Evolutionary conservation across 1,140 invertebrate species (phyloP).

Genomic region (Proctacanthus coquilletti): DNA sequence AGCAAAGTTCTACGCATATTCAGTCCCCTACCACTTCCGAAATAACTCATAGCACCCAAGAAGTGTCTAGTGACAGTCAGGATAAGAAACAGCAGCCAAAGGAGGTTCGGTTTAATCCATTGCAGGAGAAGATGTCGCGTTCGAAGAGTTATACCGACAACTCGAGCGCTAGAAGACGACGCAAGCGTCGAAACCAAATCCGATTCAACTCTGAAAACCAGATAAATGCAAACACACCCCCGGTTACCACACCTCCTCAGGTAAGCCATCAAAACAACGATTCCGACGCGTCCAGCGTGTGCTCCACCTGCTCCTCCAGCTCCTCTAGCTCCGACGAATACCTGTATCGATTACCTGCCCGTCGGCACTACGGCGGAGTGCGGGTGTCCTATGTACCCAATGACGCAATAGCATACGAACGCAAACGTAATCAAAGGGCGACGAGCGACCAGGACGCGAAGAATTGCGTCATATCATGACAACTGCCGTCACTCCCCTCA

Average conservation of each 20-base stretch:
- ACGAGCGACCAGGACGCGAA: slow-evolving; percentile 21
- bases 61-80: slow-evolving; percentile 19
- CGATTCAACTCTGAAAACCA: slow-evolving; percentile 27
- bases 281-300: slow-evolving; percentile 58
- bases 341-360: slow-evolving; percentile 61
- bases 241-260: slow-evolving; percentile 24
- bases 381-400: slow-evolving; percentile 79
- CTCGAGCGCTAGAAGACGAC: slow-evolving; percentile 20
- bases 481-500: too few species aligned
- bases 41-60: slow-evolving; percentile 25
- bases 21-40: slow-evolving; percentile 25
- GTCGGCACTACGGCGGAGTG: slow-evolving; percentile 69
- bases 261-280: slow-evolving; percentile 13
- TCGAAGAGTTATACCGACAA: slow-evolving; percentile 29
- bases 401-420: slow-evolving; percentile 66
- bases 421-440: slow-evolving; percentile 39
- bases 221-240: slow-evolving; percentile 18
- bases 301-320: slow-evolving; percentile 69
- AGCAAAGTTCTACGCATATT: too few species aligned
- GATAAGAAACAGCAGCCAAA: slow-evolving; percentile 13
- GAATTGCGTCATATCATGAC: slow-evolving; percentile 29
- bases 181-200: slow-evolving; percentile 21
- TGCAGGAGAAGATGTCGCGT: slow-evolving; percentile 26
- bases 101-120: slow-evolving; percentile 25
- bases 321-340: slow-evolving; percentile 65